Base-by-base conservation (phyloP, 2,797 vertebrate species). In the Dryobates pubescens region DNA sequence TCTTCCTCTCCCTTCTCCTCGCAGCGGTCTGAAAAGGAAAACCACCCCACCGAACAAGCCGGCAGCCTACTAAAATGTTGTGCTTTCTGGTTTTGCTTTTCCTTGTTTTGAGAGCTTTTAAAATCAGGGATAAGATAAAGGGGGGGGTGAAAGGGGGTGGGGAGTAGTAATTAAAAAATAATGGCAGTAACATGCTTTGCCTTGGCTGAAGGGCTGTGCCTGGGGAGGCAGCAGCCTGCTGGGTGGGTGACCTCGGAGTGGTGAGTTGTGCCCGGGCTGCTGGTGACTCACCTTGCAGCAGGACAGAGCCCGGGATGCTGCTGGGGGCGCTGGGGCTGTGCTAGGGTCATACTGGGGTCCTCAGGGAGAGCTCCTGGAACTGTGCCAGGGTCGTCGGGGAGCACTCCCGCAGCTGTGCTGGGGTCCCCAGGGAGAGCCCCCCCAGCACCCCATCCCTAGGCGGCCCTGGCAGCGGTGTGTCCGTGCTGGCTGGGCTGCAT, bases 261-360 rank as follows among this genome's bases (percentile, higher is more conserved):
- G 54, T 13, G 36, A 9, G 68, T 3, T 54, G 90, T 16, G 1
- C 67, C 75, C 88, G 23, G 81, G 79, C 86, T 92, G 92, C 62
- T 6, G 22, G 82, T 63, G 95, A 92, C 90, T 93, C 86, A 95
- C 94, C 94, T 95, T 96, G 94, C 96, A 95, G 91, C 88, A 93
- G 93, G 75, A 77, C 79, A 5, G 26, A 82, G 74, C 72, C 5
- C 5, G 49, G 16, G 57, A 45, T 16, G 19, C 27, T 27, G 49
- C 49, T 7, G 3, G 30, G 19, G 7, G 57, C 12, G 34, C 17
- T 10, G 10, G 56, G 43, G 65, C 34, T 36, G 20, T 38, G 29
- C 38, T 8, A 8, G 63, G 62, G 19, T 43, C 38, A 43, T 18
- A 7, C n/a, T 5, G 22, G 22, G 58, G 38, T 73, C 71, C 56